Percentiles rank a stretch among this genome's conserved stretches.
Evolutionary conservation across 2,797 vertebrate genomes (phyloP).

Genomic region (Gila robusta): DNA sequence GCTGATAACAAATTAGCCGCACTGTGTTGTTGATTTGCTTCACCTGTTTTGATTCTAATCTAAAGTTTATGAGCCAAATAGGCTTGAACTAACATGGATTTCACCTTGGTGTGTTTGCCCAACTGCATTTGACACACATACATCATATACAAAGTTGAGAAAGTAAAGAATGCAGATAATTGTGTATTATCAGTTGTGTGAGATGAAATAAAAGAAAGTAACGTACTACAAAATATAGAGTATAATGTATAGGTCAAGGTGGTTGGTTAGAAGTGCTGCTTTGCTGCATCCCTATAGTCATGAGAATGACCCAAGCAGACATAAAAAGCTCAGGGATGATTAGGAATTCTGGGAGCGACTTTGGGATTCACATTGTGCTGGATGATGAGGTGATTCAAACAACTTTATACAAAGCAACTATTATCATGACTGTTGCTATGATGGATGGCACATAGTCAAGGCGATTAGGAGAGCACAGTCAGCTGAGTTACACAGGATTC

Average conservation of each 20-base stretch:
- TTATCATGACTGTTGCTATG: constrained; percentile 58
- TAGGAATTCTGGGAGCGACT: constrained; percentile 73
- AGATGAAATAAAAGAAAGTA: background rate
- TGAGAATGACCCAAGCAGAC: constrained; percentile 8
- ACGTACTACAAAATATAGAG: background rate
- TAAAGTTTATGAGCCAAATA: background rate
- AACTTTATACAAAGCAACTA: constrained; percentile 66
- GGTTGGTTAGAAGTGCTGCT: background rate
- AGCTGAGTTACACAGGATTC: constrained; percentile 39
- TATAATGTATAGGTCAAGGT: background rate
- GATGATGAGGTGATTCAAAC: constrained; percentile 58
- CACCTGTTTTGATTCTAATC: background rate
- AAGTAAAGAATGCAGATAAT: background rate
- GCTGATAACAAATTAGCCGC: constrained; percentile 9
- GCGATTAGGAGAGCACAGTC: constrained; percentile 58
- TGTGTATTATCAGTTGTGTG: background rate
- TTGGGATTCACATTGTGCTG: constrained; percentile 71
- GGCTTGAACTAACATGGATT: background rate
- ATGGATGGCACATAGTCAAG: constrained; percentile 56
- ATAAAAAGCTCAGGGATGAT: constrained; percentile 59
- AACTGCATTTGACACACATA: background rate
- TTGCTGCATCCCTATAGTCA: background rate
- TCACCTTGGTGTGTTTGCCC: background rate
- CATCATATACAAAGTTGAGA: background rate
- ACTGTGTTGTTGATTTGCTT: background rate